A percentile compares a stretch with the other conserved stretches of the same genome.
Conservation (phyloP, 1,140 invertebrate species). For the Oedothorax gibbosus region DNA sequence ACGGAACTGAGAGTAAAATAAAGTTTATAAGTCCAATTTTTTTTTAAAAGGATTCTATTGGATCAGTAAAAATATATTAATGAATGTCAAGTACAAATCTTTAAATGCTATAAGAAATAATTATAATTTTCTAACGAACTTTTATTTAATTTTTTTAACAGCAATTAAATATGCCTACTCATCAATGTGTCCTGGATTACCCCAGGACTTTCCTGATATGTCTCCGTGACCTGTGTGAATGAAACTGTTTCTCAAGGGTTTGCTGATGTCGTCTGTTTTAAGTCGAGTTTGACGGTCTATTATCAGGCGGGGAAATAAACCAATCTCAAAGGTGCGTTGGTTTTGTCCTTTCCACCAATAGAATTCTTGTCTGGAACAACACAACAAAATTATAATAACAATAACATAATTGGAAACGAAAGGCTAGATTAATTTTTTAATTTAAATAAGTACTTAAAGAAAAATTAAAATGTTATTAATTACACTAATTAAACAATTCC, state of each 20-base stretch:
- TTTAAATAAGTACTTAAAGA: background rate
- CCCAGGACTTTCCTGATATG: conserved; percentile 83
- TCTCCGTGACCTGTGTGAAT: conserved; percentile 80
- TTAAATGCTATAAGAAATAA: too few relatives aligned
- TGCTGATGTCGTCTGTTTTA: conserved; percentile 77
- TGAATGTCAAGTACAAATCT: too few relatives aligned
- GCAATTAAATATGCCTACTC: conserved; percentile 69
- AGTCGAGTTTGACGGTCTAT: conserved; percentile 75
- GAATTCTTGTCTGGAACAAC: conserved; percentile 76
- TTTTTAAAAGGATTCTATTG: too few relatives aligned
- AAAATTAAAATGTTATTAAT: background rate
- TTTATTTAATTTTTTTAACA: background rate
- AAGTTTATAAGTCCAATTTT: too few relatives aligned
- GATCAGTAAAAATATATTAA: too few relatives aligned
- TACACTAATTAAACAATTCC: too few relatives aligned
- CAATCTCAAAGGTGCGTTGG: conserved; percentile 87
- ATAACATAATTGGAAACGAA: background rate
- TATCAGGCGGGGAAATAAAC: conserved; percentile 76
- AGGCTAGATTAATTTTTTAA: too few relatives aligned
- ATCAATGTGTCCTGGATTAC: conserved; percentile 83
- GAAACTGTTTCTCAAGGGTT: conserved; percentile 84
- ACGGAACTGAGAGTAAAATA: too few relatives aligned
- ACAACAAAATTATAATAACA: background rate
- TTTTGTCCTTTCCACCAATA: conserved; percentile 97
- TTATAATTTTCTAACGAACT: background rate